Base-by-base conservation (phyloP, 2,113 vertebrate species). In the Larimichthys crocea region DNA sequence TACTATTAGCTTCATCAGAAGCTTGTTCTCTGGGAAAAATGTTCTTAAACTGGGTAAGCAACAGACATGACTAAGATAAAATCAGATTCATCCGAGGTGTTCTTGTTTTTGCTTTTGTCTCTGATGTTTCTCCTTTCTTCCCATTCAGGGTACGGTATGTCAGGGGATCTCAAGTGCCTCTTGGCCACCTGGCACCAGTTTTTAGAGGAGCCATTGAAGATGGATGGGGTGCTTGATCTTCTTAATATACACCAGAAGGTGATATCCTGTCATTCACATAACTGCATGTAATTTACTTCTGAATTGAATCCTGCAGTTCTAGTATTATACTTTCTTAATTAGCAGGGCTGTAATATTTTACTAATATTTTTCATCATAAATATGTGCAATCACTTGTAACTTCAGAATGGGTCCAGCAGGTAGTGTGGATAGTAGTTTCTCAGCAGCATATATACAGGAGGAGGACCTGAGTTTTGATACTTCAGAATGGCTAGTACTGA, bases 11-110 rank as follows among this genome's bases (percentile, higher is more conserved):
- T 95, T 96, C 84, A 88, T 97, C 76, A 91, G 92, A 76, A 83
- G 35, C 24, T 93, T 98, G n/a, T 96, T 97, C 59, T 91, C 94
- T 0, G 83, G 94, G 2, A 79, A 75, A 40, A 86, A 88, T 76
- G 84, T 98, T 84, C 94, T 95, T 26, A 98, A 97, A 88, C 90
- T 98, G 48, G 96, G 97, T 97, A 88, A 94, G 93, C 0, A 71
- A 12, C n/a, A 44, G 8, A 17, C 9, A 3, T 46, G 0, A 3
- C 4, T 7, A 76, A 53, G 1, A 5, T 61, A 35, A 46, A 52
- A 69, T 69, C 5, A 14, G 46, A 53, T 72, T 64, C 1, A 65
- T 46, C 3, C 2, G 16, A 55, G n/a, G 4, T 5, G 0, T 48
- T 40, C 57, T 3, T n/a, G 11, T 61, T 29, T 24, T 11, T 26